phyloP scores from a whole-genome alignment of 1,140 invertebrate species.

The Listronotus oregonensis region DNA sequence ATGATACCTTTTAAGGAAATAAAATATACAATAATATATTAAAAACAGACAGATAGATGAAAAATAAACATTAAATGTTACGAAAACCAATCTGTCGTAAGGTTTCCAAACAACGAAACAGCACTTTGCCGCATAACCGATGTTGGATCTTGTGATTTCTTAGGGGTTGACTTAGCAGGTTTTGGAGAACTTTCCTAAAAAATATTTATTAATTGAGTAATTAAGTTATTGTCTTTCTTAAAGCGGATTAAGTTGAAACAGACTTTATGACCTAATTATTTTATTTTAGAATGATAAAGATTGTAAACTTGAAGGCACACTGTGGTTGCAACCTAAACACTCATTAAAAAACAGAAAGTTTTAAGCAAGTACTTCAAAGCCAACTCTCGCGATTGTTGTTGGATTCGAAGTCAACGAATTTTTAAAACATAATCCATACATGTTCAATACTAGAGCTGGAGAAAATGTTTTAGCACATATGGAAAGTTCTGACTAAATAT shows the following conservation, averaged over 20 bases:
- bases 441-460: no score
- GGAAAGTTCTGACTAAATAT: no score
- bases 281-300: no score
- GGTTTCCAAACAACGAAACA: conserved; percentile 76
- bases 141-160: conserved; percentile 41
- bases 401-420: no score
- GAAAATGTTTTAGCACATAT: no score
- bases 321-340: no score
- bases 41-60: conserved; percentile 3
- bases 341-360: no score
- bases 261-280: neutral
- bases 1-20: neutral
- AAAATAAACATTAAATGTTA: conserved; percentile 35
- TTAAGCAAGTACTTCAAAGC: no score
- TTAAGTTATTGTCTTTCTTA: neutral
- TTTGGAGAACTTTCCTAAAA: conserved; percentile 20
- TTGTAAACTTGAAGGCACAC: no score
- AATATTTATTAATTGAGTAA: conserved; percentile 11
- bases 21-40: conserved; percentile 8
- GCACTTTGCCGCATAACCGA: conserved; percentile 67
- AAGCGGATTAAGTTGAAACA: conserved; percentile 1
- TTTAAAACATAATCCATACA: no score
- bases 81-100: conserved; percentile 78
- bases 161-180: conserved; percentile 38
- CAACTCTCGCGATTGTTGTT: no score